Conservation (phyloP, 2,888 invertebrate genomes). For the Eilema griseolum region DNA sequence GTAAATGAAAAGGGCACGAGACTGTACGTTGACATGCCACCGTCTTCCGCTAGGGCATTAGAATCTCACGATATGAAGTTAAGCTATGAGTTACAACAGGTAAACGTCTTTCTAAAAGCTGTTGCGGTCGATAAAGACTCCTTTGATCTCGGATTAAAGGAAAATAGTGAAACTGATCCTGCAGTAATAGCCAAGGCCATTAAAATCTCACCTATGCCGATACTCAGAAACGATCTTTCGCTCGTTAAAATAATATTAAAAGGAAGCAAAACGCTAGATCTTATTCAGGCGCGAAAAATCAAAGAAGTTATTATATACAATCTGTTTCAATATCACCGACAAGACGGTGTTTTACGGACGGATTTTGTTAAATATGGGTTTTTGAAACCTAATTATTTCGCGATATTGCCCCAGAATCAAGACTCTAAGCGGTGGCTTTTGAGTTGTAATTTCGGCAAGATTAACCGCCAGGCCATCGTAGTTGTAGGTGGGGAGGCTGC, state of each 20-base stretch:
- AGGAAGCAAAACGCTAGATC: conserved; percentile 62
- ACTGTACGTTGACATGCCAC: conserved; percentile 80
- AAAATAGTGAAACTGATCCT: conserved; percentile 50
- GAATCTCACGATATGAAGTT: conserved; percentile 72
- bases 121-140: conserved; percentile 77
- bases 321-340: conserved; percentile 69
- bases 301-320: conserved; percentile 73
- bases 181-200: conserved; percentile 51
- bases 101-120: conserved; percentile 74
- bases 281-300: conserved; percentile 68
- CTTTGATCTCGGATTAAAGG: conserved; percentile 73
- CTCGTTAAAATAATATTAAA: conserved; percentile 69
- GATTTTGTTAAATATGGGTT: conserved; percentile 76
- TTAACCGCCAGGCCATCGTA: conserved; percentile 61
- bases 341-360: conserved; percentile 58
- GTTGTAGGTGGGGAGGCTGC: conserved; percentile 63
- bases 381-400: conserved; percentile 68
- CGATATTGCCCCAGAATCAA: conserved; percentile 70
- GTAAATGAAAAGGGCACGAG: conserved; percentile 72
- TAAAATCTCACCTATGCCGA: conserved; percentile 67
- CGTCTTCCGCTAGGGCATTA: conserved; percentile 73
- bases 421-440: conserved; percentile 73
- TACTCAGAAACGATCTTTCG: conserved; percentile 58
- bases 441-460: conserved; percentile 64
- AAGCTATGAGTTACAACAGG: conserved; percentile 80